Conservation (phyloP, 2,888 invertebrate species). For the Plebejus anna region DNA sequence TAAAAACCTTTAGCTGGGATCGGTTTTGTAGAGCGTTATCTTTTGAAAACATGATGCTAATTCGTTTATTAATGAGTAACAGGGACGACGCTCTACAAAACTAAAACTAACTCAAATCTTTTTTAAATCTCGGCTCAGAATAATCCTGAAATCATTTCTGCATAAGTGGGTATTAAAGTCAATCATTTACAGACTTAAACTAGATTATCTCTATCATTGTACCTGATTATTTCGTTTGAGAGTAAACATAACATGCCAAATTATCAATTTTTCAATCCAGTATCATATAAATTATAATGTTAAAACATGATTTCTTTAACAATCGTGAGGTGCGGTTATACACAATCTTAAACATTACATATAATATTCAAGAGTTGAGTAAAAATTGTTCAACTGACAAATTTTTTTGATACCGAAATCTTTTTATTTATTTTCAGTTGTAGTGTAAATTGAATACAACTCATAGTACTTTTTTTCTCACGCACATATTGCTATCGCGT, state of each 20-base stretch:
- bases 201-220: constrained; percentile 3
- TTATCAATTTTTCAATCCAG: background rate
- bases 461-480: background rate
- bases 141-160: background rate
- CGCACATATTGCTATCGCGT: background rate
- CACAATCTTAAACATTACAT: background rate
- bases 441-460: background rate
- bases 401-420: background rate
- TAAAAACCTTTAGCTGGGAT: background rate
- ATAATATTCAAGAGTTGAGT: background rate
- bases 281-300: background rate
- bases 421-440: background rate
- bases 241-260: background rate
- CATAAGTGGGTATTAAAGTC: constrained; percentile 1
- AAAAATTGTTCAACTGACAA: background rate
- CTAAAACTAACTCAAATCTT: background rate
- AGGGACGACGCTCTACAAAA: background rate
- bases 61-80: background rate
- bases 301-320: background rate
- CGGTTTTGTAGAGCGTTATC: background rate
- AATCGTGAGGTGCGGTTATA: background rate
- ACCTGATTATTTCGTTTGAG: background rate
- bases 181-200: background rate
- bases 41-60: background rate
- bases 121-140: too few species aligned